Evolutionary conservation across 2,113 vertebrate genomes (phyloP).

Genomic region (Dasyornis broadbenti): DNA sequence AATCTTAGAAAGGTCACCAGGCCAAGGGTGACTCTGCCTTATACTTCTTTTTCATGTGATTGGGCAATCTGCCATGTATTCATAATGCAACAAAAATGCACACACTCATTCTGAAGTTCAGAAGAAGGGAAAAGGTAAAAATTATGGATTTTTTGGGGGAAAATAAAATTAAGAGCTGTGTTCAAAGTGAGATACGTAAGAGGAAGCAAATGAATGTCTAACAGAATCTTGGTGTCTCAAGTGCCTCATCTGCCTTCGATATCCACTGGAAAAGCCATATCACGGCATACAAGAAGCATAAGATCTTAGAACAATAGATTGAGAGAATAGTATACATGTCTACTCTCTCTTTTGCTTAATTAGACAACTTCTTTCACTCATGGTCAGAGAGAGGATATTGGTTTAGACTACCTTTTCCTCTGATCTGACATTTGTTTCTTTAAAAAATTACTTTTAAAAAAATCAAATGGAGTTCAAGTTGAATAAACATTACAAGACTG

Average conservation of each 20-base stretch:
- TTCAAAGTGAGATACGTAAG: not conserved
- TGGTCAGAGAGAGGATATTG: not conserved
- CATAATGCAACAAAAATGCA: not conserved
- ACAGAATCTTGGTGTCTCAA: not conserved
- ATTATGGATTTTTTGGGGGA: fast-evolving
- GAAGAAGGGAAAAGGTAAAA: not conserved
- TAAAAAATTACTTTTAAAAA: not conserved
- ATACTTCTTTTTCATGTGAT: not conserved
- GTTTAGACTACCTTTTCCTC: not conserved
- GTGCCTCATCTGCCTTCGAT: not conserved
- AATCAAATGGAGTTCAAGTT: not conserved
- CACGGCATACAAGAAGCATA: not conserved
- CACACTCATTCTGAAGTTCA: not conserved
- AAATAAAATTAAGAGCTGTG: not conserved
- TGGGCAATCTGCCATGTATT: not conserved
- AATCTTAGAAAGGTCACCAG: not conserved
- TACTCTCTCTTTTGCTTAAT: not conserved
- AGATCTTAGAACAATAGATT: not conserved
- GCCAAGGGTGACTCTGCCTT: not conserved
- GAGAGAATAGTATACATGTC: not conserved
- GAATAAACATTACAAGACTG: not conserved
- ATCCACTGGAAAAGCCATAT: not conserved
- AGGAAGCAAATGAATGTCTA: not conserved
- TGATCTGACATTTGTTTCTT: not conserved
- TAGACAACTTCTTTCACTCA: not conserved